phyloP scores from a whole-genome alignment of 1,140 invertebrate genomes.

The Neodiprion virginianus region DNA sequence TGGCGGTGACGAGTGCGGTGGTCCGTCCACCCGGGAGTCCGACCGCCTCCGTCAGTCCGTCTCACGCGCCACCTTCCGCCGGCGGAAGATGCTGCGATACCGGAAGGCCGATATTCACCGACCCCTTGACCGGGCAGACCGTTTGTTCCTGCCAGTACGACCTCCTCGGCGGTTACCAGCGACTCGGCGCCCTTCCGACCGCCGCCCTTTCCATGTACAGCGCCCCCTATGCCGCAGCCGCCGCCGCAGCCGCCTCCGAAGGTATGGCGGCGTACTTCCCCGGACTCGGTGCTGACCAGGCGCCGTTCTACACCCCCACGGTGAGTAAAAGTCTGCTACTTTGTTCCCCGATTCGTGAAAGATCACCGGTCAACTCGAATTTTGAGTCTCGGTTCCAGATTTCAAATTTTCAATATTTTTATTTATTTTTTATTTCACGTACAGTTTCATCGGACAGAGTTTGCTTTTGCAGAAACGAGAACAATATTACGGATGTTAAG shows the following conservation, averaged over 20 bases:
- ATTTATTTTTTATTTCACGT: neutral
- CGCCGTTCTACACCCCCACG: slow-evolving; percentile 81
- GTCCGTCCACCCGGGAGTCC: slow-evolving; percentile 56
- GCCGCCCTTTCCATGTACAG: slow-evolving; percentile 79
- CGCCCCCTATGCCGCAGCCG: slow-evolving; percentile 75
- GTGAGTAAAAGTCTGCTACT: slow-evolving; percentile 66
- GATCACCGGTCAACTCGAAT: too few relatives aligned
- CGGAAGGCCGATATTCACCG: slow-evolving; percentile 88
- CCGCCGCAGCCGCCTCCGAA: slow-evolving; percentile 68
- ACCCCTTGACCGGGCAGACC: slow-evolving; percentile 90
- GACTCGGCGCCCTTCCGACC: slow-evolving; percentile 73
- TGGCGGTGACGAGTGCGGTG: slow-evolving; percentile 59
- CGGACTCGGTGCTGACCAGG: slow-evolving; percentile 78
- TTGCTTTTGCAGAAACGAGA: too few relatives aligned
- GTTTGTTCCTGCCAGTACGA: slow-evolving; percentile 93
- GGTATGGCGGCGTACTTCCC: slow-evolving; percentile 85
- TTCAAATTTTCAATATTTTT: neutral
- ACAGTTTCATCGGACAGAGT: too few relatives aligned
- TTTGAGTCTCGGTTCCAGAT: too few relatives aligned
- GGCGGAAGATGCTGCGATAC: slow-evolving; percentile 86
- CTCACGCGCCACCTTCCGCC: slow-evolving; percentile 50
- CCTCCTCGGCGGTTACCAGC: slow-evolving; percentile 77
- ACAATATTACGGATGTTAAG: too few relatives aligned
- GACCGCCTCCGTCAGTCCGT: slow-evolving; percentile 55
- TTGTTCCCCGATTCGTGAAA: neutral